Evolutionary conservation across 2,113 vertebrate genomes (phyloP), one percentile per base, ranked within the genome.

Genomic region (Petromus typicus): DNA sequence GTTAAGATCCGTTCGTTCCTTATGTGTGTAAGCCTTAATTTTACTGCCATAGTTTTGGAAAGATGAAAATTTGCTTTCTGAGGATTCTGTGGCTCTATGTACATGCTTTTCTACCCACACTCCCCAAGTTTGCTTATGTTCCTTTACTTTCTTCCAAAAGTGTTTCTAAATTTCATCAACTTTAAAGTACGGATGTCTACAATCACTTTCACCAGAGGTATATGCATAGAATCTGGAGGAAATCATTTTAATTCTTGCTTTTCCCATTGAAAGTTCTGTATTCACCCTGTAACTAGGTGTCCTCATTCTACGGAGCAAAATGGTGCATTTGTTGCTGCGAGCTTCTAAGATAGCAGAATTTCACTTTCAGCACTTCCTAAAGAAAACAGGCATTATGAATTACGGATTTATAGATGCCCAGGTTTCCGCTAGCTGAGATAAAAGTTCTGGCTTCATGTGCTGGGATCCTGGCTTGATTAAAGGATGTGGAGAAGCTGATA

Each of bases 401-500:
- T 95, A 85, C 95, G 91, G 80, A 97, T 96, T 97, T 95, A 97
- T 93, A 64, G 84, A 43, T 54, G 57, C 30, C 80, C 25, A 43
- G 89, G 57, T 95, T 95, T 97, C 96, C 0, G 2, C n/a, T 88
- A 84, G 85, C 89, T 57, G 22, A 75, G 34, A 93, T 94, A 85
- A 92, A 90, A 97, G 95, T 94, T 90, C 87, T 75, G 66, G 82
- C 89, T 93, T 94, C 40, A 75, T 93, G 79, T 90, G 64, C 94
- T 94, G 86, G 94, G 63, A 95, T 97, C 76, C 89, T 16, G 12
- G 73, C 89, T 97, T 97, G 97, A 97, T 98, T 96, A 97, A 97
- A 95, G 85, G 91, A 93, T 96, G 90, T 51, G n/a, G 56, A 95
- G 94, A 96, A 96, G 90, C 94, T 83, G 94, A 96, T 95, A 91